These are phyloP conservation scores for Lithophane ornitopus DNA, from an alignment of 2,888 invertebrate genomes.

Conservation along the genomic window DNA sequence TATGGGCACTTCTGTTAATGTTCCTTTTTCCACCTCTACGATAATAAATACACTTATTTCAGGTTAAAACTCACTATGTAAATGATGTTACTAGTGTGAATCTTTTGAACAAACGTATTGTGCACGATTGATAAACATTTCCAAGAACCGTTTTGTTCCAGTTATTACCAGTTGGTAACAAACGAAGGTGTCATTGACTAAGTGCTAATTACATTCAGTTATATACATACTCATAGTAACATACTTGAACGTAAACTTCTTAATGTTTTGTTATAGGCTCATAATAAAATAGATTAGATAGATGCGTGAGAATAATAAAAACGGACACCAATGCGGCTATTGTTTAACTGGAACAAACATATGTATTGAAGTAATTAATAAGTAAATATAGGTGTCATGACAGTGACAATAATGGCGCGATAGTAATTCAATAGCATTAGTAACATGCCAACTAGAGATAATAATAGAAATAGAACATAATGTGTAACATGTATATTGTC, in stretches of 20 bases:
- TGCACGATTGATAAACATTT: conserved; percentile 24
- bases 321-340: neutral
- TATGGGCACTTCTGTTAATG: conserved; percentile 28
- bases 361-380: conserved; percentile 18
- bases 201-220: conserved; percentile 21
- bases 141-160: conserved; percentile 24
- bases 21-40: conserved; percentile 11
- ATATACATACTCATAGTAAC: neutral
- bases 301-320: neutral
- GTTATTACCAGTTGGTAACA: conserved; percentile 28
- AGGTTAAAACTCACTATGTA: conserved; percentile 8
- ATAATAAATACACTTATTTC: neutral
- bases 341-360: conserved; percentile 10
- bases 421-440: conserved; percentile 44
- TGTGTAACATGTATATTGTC: neutral
- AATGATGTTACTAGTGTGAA: conserved; percentile 15
- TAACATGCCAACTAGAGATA: conserved; percentile 39
- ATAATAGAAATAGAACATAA: conserved; percentile 29
- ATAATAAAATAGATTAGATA: neutral
- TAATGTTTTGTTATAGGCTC: neutral
- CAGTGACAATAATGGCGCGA: conserved; percentile 27
- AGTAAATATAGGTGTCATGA: conserved; percentile 18
- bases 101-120: conserved; percentile 16
- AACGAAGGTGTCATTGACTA: conserved; percentile 20
- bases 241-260: neutral